Conservation (phyloP, 2,113 vertebrate species). For the Macquaria australasica region DNA sequence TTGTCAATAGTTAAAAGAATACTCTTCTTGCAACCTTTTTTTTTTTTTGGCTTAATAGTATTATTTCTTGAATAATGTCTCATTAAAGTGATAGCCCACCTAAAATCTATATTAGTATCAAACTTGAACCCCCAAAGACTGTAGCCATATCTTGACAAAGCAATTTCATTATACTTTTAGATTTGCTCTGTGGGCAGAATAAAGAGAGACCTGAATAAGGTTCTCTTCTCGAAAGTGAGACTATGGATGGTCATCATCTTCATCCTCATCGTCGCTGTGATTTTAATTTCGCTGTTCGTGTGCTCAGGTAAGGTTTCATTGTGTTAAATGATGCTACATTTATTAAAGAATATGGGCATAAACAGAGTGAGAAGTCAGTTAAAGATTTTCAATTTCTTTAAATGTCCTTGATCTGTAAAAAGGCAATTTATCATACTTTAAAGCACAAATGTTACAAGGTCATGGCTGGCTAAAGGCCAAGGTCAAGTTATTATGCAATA, state of each 20-base stretch:
- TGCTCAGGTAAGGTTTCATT: slow-evolving; percentile 67
- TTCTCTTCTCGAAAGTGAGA: slow-evolving; percentile 39
- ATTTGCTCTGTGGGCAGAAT: rapidly evolving
- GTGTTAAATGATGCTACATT: neutral
- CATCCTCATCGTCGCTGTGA: slow-evolving; percentile 40
- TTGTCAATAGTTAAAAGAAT: neutral
- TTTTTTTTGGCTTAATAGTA: neutral
- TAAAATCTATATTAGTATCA: neutral
- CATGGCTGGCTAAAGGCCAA: neutral
- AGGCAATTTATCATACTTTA: neutral
- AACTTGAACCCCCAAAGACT: neutral
- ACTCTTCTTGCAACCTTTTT: neutral
- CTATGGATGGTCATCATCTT: slow-evolving; percentile 72
- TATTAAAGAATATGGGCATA: neutral
- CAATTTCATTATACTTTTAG: slow-evolving; percentile 22
- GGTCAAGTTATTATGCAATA: neutral
- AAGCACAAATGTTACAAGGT: neutral
- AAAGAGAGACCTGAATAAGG: slow-evolving; percentile 46
- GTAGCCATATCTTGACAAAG: neutral
- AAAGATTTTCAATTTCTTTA: neutral
- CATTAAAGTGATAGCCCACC: neutral
- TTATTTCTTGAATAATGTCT: neutral
- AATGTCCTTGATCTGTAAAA: neutral
- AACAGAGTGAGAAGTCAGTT: neutral
- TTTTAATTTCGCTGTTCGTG: slow-evolving; percentile 48